Conservation (phyloP, 2,797 vertebrate species). For the Pseudomugil tenellus region DNA sequence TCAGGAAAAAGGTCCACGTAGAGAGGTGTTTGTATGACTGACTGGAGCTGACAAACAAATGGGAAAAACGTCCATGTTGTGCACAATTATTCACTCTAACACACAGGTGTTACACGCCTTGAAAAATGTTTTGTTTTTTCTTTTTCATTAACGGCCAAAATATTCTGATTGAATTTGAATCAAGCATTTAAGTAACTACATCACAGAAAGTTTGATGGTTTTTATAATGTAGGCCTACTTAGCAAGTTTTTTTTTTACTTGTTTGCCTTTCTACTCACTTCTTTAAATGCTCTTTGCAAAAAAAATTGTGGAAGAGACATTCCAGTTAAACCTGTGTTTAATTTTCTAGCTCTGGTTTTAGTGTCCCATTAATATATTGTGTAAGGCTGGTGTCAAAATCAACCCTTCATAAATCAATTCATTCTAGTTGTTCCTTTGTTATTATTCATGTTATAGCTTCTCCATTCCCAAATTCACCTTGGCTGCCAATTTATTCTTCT, state of each 20-base stretch:
- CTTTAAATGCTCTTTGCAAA: slow-evolving; percentile 39
- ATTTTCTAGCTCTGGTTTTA: slow-evolving; percentile 28
- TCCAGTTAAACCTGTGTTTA: slow-evolving; percentile 26
- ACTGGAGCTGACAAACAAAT: slow-evolving; percentile 21
- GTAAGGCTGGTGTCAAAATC: slow-evolving; percentile 20
- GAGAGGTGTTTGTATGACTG: slow-evolving; percentile 80
- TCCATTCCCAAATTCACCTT: slow-evolving; percentile 24
- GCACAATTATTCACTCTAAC: slow-evolving; percentile 41
- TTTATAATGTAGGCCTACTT: slow-evolving; percentile 19
- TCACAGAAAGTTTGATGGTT: neutral
- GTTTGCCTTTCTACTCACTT: slow-evolving; percentile 62
- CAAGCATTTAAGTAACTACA: slow-evolving; percentile 4
- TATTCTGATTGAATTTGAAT: slow-evolving; percentile 12
- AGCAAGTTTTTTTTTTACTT: slow-evolving; percentile 19
- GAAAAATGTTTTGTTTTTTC: slow-evolving; percentile 19
- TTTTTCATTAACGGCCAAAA: slow-evolving; percentile 29
- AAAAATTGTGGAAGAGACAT: slow-evolving; percentile 54
- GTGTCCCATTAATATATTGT: slow-evolving; percentile 24
- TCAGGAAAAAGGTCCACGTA: slow-evolving; percentile 60
- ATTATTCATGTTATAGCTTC: slow-evolving; percentile 7
- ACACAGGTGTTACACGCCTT: slow-evolving; percentile 40
- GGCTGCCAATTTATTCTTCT: slow-evolving; percentile 17
- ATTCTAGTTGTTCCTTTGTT: slow-evolving; percentile 6
- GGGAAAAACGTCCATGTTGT: slow-evolving; percentile 27
- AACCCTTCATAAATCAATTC: slow-evolving; percentile 26